These are phyloP conservation scores for Apistogramma diplotaenia DNA, from an alignment of 2,113 vertebrate genomes.

Conservation along the genomic window DNA sequence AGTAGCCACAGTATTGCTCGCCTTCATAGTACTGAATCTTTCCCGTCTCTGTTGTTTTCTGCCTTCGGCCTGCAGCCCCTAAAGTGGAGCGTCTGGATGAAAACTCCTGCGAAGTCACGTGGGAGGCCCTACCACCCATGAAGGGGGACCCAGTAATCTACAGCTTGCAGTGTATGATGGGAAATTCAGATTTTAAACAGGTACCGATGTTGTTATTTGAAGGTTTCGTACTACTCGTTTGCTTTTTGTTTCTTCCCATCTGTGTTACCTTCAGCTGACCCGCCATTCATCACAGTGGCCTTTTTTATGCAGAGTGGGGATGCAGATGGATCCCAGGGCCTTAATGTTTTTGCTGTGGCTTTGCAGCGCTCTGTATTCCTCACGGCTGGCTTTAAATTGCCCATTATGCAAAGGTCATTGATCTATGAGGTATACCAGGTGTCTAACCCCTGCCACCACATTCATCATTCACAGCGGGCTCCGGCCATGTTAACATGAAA, in stretches of 20 bases:
- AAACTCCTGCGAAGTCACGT: constrained; percentile 88
- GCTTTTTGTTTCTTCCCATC: background rate
- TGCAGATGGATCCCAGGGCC: constrained; percentile 27
- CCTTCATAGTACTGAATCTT: background rate
- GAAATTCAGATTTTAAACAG: constrained; percentile 96
- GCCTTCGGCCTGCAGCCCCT: constrained; percentile 75
- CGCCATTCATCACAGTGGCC: constrained; percentile 16
- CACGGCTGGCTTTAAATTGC: constrained; percentile 45
- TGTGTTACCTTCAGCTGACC: constrained; percentile 6
- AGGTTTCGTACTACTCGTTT: background rate
- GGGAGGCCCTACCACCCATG: constrained; percentile 90
- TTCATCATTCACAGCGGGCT: constrained; percentile 39
- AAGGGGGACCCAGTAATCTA: constrained; percentile 94
- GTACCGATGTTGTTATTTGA: constrained; percentile 65
- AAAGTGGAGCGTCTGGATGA: constrained; percentile 91
- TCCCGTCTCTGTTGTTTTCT: background rate
- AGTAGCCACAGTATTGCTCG: background rate
- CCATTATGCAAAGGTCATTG: constrained; percentile 62
- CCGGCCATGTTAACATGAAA: constrained; percentile 39
- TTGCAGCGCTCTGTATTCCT: background rate
- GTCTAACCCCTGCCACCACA: constrained; percentile 20
- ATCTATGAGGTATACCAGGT: constrained; percentile 45
- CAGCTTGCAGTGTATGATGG: constrained; percentile 90
- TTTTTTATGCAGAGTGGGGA: constrained; percentile 17
- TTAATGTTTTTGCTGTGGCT: constrained; percentile 11